Base-by-base conservation (phyloP, 2,797 vertebrate species). In the Cottoperca gobio region DNA sequence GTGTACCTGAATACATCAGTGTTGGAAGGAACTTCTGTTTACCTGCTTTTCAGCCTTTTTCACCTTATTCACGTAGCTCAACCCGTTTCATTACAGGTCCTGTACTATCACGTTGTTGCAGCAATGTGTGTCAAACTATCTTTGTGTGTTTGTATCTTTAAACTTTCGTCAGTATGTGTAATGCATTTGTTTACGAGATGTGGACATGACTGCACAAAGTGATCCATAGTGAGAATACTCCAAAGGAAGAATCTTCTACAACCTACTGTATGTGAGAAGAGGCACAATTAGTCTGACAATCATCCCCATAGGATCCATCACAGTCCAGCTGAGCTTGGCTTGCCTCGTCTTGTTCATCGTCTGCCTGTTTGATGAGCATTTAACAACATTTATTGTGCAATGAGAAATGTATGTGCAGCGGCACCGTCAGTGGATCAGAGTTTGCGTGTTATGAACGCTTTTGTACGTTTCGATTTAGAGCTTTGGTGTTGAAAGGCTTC, bases 311-410 rank as follows among this genome's bases (percentile, higher is more conserved):
- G 61, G 57, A 71, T 75, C 50, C 1, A 55, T 53, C 70, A 40
- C 13, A 72, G 49, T 55, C 72, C 58, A 76, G 81, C 1, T 60
- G 81, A 64, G 78, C 37, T 40, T 6, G 2, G 52, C 61, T 52
- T n/a, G 39, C 17, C 39, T 26, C 10, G 40, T 73, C 70, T 21
- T 0, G 13, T 35, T 70, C 28, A 1, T 42, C 23, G 61, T 50
- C 62, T 62, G 26, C 31, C 31, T 57, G 53, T n/a, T n/a, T n/a
- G n/a, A 40, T 19, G 26, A 57, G 39, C 57, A 13, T 45, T 52
- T 33, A 66, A 59, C 2, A 24, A 6, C 11, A 6, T 59, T 42
- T 49, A 70, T 5, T 5, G 10, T 52, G 4, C 70, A 57, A 75
- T 57, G 11, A 62, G 11, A 69, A 8, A 50, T 14, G 1, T 26